phyloP scores from a whole-genome alignment of 1,140 invertebrate species.

The Euura saliciscinereae region DNA sequence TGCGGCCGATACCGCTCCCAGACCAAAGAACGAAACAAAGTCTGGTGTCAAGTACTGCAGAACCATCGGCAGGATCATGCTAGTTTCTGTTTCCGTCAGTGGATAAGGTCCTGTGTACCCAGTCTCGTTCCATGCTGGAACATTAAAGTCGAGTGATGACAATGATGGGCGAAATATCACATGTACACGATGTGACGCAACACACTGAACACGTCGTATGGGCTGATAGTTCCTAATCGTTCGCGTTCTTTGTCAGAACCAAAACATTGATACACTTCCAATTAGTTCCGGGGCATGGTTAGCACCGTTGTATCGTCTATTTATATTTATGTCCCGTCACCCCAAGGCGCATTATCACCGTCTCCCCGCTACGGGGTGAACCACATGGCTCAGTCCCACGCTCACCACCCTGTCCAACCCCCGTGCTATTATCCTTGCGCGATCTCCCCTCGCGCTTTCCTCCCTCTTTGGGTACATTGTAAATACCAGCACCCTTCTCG shows the following conservation, averaged over 20 bases:
- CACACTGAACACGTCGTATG: too few relatives aligned
- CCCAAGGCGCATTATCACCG: conserved; percentile 22
- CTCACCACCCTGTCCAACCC: conserved; percentile 41
- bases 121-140: conserved; percentile 92
- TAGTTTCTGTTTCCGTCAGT: conserved; percentile 77
- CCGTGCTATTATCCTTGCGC: conserved; percentile 23
- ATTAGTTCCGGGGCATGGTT: background rate
- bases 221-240: background rate
- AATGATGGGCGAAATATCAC: background rate
- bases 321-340: conserved; percentile 7
- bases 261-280: background rate
- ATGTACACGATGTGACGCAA: too few relatives aligned
- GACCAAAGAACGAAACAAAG: conserved; percentile 94
- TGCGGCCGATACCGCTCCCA: conserved; percentile 97
- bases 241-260: background rate
- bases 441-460: conserved; percentile 21
- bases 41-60: conserved; percentile 94
- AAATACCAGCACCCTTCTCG: conserved; percentile 39
- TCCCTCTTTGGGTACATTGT: conserved; percentile 24
- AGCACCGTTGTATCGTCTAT: conserved; percentile 1
- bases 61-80: conserved; percentile 96
- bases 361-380: conserved; percentile 34
- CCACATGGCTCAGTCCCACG: conserved; percentile 53
- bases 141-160: conserved; percentile 9
- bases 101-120: conserved; percentile 77